phyloP scores from a whole-genome alignment of 2,113 vertebrate genomes.

The Leptocoma aspasia region DNA sequence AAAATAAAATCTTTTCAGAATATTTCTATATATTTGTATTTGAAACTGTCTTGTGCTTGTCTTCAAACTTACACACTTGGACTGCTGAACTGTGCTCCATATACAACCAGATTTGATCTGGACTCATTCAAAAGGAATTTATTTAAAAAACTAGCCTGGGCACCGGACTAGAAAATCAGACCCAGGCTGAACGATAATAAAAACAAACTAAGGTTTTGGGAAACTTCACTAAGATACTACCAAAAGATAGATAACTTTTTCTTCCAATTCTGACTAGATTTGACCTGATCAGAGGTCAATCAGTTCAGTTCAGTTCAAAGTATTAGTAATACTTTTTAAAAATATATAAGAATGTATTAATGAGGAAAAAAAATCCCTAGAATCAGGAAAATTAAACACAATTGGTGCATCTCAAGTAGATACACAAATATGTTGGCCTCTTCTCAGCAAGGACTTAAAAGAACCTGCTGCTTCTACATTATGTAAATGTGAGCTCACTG shows the following conservation, averaged over 20 bases:
- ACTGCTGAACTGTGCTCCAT: background rate
- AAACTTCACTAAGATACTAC: background rate
- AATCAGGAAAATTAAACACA: background rate
- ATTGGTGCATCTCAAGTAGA: background rate
- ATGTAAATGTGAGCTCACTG: slow-evolving; percentile 59
- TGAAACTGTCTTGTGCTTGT: background rate
- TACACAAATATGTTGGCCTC: background rate
- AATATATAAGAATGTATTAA: background rate
- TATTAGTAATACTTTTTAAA: background rate
- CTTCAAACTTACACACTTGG: background rate
- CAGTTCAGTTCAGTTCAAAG: background rate
- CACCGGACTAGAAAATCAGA: background rate
- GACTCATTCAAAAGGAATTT: background rate
- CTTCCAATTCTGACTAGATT: background rate
- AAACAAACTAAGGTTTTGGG: background rate
- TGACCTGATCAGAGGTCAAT: background rate
- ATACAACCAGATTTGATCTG: background rate
- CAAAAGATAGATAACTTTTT: background rate
- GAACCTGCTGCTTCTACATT: background rate
- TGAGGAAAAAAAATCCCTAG: background rate
- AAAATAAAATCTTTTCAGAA: background rate
- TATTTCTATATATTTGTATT: background rate
- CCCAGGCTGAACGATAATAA: background rate
- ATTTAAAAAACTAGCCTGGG: background rate
- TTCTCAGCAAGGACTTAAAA: background rate